A percentile compares a stretch with the other conserved stretches of the same genome.
Evolutionary conservation across 2,113 vertebrate genomes (phyloP).

Genomic region (Macquaria australasica): DNA sequence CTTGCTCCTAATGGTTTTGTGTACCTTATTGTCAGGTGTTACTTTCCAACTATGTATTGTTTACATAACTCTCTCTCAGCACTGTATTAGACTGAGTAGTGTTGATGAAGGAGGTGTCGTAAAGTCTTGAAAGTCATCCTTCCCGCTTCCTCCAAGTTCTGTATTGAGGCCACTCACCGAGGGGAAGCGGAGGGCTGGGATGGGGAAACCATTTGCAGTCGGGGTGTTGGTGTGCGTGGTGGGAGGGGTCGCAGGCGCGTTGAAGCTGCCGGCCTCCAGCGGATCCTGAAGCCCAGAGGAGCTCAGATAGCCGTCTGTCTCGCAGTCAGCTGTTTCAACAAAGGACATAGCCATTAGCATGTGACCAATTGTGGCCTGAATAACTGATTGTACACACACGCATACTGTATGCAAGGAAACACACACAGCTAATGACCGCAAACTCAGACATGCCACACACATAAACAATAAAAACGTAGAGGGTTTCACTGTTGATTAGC

Average conservation of each 20-base stretch:
- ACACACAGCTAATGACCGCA: conserved; percentile 21
- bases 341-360: conserved; percentile 62
- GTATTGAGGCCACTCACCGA: conserved; percentile 85
- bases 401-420: neutral
- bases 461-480: neutral
- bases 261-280: conserved; percentile 74
- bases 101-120: conserved; percentile 9
- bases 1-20: neutral
- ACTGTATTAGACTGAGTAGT: neutral
- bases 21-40: neutral
- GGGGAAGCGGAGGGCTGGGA: conserved; percentile 87
- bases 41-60: neutral
- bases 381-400: conserved; percentile 5
- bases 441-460: conserved; percentile 27
- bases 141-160: neutral
- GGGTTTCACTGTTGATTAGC: neutral
- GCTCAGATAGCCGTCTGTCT: conserved; percentile 94
- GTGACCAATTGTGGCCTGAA: conserved; percentile 51
- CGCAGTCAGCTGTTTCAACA: conserved; percentile 91
- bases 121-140: conserved; percentile 23
- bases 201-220: conserved; percentile 67
- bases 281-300: conserved; percentile 92
- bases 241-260: conserved; percentile 57
- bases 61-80: neutral
- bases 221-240: conserved; percentile 60